A percentile compares a stretch with the other conserved stretches of the same genome.
phyloP scores from a whole-genome alignment of 2,113 vertebrate species.

The Octodon degus region DNA sequence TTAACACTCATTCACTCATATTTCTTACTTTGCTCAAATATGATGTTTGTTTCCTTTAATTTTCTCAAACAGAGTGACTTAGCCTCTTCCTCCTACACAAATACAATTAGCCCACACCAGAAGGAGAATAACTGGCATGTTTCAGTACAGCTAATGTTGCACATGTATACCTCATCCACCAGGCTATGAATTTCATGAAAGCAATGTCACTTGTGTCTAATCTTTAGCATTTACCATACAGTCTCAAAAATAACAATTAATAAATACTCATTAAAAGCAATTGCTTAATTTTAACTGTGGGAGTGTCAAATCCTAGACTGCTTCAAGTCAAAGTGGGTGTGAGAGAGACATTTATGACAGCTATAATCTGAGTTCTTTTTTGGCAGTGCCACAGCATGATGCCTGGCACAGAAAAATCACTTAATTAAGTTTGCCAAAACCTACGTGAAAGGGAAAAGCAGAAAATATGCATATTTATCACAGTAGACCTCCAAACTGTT shows the following conservation, averaged over 20 bases:
- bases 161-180: neutral
- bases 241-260: neutral
- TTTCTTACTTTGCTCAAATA: slow-evolving; percentile 44
- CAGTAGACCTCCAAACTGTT: neutral
- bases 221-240: neutral
- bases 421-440: slow-evolving; percentile 25
- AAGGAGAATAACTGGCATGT: neutral
- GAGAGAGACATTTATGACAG: neutral
- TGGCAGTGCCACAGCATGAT: neutral
- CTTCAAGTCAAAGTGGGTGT: neutral
- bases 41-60: neutral
- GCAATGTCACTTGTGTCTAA: neutral
- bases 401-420: neutral
- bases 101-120: neutral
- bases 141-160: neutral
- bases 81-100: neutral
- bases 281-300: neutral
- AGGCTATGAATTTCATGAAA: neutral
- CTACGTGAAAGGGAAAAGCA: neutral
- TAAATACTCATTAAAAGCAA: neutral
- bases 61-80: slow-evolving; percentile 2
- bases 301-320: neutral
- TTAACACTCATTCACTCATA: slow-evolving; percentile 2
- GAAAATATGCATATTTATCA: neutral
- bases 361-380: neutral